Evolutionary conservation across 2,888 invertebrate genomes (phyloP), one percentile per base, ranked within the genome.

Genomic region (Apamea anceps): DNA sequence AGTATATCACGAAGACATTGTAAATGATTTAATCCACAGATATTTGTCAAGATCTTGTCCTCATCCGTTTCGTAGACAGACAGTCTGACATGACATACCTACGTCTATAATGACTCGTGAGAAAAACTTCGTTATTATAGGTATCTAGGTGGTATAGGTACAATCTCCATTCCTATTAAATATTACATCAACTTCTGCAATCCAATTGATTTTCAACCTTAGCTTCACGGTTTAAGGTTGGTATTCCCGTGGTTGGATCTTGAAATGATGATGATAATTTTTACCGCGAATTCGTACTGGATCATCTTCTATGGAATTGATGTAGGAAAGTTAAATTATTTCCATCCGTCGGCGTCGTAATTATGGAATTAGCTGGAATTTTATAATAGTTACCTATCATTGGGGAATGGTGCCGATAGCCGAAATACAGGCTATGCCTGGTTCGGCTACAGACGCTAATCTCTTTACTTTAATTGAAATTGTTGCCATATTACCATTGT

Each of bases 231-330:
- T 0, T 0, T 67, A 84, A 42, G 37, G 66, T 66, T 62, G 32
- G 18, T 65, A 79, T 73, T 83, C 28, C 15, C 2, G 0, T 65
- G 32, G 0, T 8, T 7, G 1, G 2, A 12, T 67, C n/a, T 63
- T 7, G 68, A 28, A 75, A 67, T 63, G 78, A 84, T 76, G 79
- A 82, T 71, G 51, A 77, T 82, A 66, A 81, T 80, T 79, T 81
- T 80, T 88, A 84, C 86, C 62, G 80, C 82, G 88, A 88, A 89
- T 82, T 88, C 28, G 62, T 72, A 70, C 18, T 78, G 74, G 68
- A 82, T 88, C 84, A 84, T 89, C 32, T 79, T 85, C 37, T 25
- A 72, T 74, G 70, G 79, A 83, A 84, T 76, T 85, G 37, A 62
- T 72, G 72, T 75, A 75, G 75, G 60, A 75, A 75, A 83, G 67